Evolutionary conservation across 2,113 vertebrate species (phyloP).

Genomic region (Hoplias malabaricus): DNA sequence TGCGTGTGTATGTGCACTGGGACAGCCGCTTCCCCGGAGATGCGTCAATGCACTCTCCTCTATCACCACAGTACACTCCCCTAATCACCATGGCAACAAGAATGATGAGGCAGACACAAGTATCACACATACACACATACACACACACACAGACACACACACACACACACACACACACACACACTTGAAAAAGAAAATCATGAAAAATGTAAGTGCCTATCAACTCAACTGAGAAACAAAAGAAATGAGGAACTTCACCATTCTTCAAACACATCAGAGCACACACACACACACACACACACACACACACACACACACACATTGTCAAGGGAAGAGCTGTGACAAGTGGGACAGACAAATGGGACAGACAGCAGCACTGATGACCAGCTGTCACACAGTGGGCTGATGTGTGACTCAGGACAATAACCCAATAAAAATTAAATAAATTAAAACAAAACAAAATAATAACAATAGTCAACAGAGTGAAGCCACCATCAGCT

Average conservation of each 20-base stretch:
- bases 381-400: slow-evolving; percentile 35
- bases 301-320: slow-evolving; percentile 46
- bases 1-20: slow-evolving; percentile 15
- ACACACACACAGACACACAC: slow-evolving; percentile 46
- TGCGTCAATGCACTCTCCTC: slow-evolving; percentile 63
- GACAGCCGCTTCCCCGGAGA: slow-evolving; percentile 61
- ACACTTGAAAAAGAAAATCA: slow-evolving; percentile 36
- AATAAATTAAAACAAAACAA: background rate
- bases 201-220: slow-evolving; percentile 58
- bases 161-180: slow-evolving; percentile 44
- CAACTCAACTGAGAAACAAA: slow-evolving; percentile 54
- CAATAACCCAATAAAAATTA: slow-evolving; percentile 14
- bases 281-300: slow-evolving; percentile 8
- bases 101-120: slow-evolving; percentile 61
- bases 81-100: slow-evolving; percentile 80
- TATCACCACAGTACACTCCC: slow-evolving; percentile 59
- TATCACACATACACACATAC: slow-evolving; percentile 28
- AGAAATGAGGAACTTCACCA: slow-evolving; percentile 47
- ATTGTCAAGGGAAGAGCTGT: slow-evolving; percentile 38
- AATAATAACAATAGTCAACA: too few species aligned
- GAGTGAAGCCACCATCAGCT: too few species aligned
- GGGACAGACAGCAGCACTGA: slow-evolving; percentile 13
- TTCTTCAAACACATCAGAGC: slow-evolving; percentile 57
- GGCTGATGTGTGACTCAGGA: slow-evolving; percentile 10
- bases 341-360: slow-evolving; percentile 34